Conservation (phyloP, 2,888 invertebrate species). For the Brenthis hecate region DNA sequence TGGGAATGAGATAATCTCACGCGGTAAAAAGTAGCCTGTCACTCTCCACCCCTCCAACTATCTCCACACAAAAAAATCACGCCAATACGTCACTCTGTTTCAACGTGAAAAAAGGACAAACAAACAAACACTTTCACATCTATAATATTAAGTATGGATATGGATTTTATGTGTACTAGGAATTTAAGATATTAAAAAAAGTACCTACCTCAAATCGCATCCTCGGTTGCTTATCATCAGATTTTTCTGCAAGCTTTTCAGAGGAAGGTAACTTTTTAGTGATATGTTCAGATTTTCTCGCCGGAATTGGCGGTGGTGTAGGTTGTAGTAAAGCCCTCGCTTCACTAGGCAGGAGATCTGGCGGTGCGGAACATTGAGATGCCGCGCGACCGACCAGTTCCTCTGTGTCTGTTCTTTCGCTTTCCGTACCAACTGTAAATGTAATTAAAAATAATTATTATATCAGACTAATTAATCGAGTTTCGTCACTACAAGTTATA, state of each 20-base stretch:
- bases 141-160: too few species aligned
- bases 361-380: conserved; percentile 85
- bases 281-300: conserved; percentile 37
- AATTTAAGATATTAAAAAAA: background rate
- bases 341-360: conserved; percentile 83
- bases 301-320: conserved; percentile 46
- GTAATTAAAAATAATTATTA: background rate
- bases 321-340: conserved; percentile 77
- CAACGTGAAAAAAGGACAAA: too few species aligned
- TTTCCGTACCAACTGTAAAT: conserved; percentile 84
- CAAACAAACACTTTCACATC: too few species aligned
- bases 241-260: conserved; percentile 42
- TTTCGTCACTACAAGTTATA: too few species aligned
- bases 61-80: too few species aligned
- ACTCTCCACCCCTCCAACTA: too few species aligned
- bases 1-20: too few species aligned
- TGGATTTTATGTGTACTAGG: too few species aligned
- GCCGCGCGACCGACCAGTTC: conserved; percentile 85
- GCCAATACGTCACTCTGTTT: too few species aligned
- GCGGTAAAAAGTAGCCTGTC: too few species aligned
- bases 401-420: conserved; percentile 86
- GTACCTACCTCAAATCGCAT: conserved; percentile 70
- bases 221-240: conserved; percentile 66
- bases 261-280: conserved; percentile 43
- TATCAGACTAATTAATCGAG: background rate